phyloP scores from a whole-genome alignment of 2,797 vertebrate genomes.

The Macrochelys suwanniensis region DNA sequence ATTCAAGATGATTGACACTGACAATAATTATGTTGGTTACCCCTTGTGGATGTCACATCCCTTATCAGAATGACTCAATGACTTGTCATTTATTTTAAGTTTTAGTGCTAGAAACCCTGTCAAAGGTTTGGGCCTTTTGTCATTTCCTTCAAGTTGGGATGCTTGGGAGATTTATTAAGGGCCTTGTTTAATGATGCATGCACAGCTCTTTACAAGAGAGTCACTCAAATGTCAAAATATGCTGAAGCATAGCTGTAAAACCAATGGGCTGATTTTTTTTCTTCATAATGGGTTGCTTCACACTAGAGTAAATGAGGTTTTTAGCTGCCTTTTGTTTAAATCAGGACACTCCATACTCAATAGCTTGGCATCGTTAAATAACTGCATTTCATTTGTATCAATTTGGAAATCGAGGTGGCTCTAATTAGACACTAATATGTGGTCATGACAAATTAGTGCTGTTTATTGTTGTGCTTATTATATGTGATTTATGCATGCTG shows the following conservation, averaged over 20 bases:
- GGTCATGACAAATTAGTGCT: conserved; percentile 14
- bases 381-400: conserved; percentile 33
- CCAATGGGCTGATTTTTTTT: conserved; percentile 86
- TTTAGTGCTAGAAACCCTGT: conserved; percentile 45
- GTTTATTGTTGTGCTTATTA: background rate
- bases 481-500: background rate
- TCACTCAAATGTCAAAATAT: conserved; percentile 87
- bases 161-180: conserved; percentile 86
- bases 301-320: conserved; percentile 78
- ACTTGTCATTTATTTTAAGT: conserved; percentile 44
- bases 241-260: conserved; percentile 85
- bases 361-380: conserved; percentile 31
- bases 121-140: conserved; percentile 77
- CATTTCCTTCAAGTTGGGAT: conserved; percentile 82
- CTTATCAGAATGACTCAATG: background rate
- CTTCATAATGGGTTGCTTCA: conserved; percentile 84
- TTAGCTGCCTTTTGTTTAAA: conserved; percentile 63
- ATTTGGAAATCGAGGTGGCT: conserved; percentile 17
- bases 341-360: conserved; percentile 56
- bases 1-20: background rate
- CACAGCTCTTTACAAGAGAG: conserved; percentile 85
- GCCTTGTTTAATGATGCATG: conserved; percentile 88
- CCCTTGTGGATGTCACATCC: background rate
- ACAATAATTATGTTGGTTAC: conserved; percentile 22
- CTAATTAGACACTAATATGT: conserved; percentile 30